These are phyloP conservation scores for Melanotus villosus DNA, from an alignment of 2,888 invertebrate genomes.

Conservation along the genomic window DNA sequence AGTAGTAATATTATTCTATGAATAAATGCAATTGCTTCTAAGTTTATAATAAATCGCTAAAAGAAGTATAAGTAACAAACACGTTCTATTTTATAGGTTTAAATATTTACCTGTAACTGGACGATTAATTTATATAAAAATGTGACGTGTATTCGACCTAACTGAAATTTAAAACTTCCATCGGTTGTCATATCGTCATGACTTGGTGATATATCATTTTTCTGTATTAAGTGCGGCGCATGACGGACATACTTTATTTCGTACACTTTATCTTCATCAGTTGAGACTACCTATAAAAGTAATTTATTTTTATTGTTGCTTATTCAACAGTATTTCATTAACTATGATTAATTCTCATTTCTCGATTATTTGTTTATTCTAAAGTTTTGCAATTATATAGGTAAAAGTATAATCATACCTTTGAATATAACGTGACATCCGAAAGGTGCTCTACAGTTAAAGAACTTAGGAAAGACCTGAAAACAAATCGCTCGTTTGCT, in stretches of 20 bases:
- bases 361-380: too few relatives aligned
- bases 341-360: too few relatives aligned
- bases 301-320: too few relatives aligned
- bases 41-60: constrained; percentile 64
- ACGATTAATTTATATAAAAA: constrained; percentile 76
- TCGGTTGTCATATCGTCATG: constrained; percentile 74
- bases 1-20: constrained; percentile 54
- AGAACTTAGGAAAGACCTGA: constrained; percentile 78
- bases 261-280: constrained; percentile 85
- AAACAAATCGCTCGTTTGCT: constrained; percentile 82
- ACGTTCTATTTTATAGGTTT: background rate
- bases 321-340: too few relatives aligned
- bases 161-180: constrained; percentile 78
- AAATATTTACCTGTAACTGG: constrained; percentile 73
- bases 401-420: constrained; percentile 71
- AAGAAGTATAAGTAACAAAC: constrained; percentile 18
- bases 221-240: constrained; percentile 72
- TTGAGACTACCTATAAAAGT: constrained; percentile 75
- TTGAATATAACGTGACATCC: constrained; percentile 82
- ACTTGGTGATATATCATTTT: constrained; percentile 69
- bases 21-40: constrained; percentile 62
- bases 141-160: constrained; percentile 82
- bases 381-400: too few relatives aligned
- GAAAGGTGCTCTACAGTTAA: constrained; percentile 81
- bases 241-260: constrained; percentile 84